A percentile compares a stretch with the other conserved stretches of the same genome.
Conservation (phyloP, 2,797 vertebrate genomes). For the Oceanodroma leucorhoa region DNA sequence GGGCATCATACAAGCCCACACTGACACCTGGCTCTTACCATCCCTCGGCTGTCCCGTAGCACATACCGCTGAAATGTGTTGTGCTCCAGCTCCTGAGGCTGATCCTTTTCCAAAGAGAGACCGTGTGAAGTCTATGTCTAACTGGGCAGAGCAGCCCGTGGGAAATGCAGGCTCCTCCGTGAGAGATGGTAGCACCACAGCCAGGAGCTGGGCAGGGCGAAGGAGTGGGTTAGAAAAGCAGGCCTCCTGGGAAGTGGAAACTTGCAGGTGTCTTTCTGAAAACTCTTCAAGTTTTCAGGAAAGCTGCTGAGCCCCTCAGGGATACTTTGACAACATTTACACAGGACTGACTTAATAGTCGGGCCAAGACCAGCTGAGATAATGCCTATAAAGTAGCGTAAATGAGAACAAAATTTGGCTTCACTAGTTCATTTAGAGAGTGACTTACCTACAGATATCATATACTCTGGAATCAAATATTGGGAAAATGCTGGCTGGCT, state of each 20-base stretch:
- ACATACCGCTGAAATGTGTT: accelerated
- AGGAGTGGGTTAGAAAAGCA: neutral
- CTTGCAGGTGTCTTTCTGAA: neutral
- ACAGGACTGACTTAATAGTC: neutral
- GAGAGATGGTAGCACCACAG: accelerated
- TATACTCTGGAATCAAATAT: neutral
- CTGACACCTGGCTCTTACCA: neutral
- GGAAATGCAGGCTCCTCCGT: neutral
- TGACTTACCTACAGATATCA: neutral
- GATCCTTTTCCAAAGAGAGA: too few relatives aligned
- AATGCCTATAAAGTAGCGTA: neutral
- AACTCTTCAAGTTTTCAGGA: neutral
- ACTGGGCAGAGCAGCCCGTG: neutral
- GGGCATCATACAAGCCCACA: accelerated
- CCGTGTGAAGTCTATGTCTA: accelerated
- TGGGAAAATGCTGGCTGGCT: neutral
- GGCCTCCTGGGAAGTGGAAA: neutral
- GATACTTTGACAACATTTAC: neutral
- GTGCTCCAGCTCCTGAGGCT: too few relatives aligned
- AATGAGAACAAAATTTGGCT: neutral
- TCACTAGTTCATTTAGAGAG: neutral
- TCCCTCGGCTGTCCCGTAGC: neutral
- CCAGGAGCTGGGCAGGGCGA: accelerated
- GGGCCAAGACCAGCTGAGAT: neutral
- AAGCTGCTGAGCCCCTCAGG: neutral